These are phyloP conservation scores for Vimba vimba DNA, from an alignment of 2,113 vertebrate genomes.

Conservation along the genomic window DNA sequence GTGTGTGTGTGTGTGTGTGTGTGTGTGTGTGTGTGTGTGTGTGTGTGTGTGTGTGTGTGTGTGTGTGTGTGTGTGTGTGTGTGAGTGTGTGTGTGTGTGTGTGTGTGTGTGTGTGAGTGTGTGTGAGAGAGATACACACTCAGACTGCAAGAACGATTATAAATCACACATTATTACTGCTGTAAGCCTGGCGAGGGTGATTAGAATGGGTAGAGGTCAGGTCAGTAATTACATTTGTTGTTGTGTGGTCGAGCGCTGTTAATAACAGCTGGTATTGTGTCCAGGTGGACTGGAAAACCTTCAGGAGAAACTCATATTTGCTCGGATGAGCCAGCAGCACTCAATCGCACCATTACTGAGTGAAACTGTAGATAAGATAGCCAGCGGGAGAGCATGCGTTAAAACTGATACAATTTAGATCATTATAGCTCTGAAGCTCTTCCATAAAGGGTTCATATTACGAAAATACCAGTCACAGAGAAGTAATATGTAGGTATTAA, in stretches of 20 bases:
- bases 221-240: slow-evolving; percentile 59
- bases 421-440: not conserved
- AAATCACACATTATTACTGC: slow-evolving; percentile 63
- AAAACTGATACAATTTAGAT: slow-evolving; percentile 4
- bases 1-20: not conserved
- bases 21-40: not conserved
- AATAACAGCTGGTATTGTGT: slow-evolving; percentile 49
- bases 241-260: slow-evolving; percentile 29
- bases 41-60: not conserved
- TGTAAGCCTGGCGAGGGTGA: slow-evolving; percentile 49
- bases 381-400: not conserved
- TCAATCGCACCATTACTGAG: not conserved
- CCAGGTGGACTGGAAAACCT: slow-evolving; percentile 51
- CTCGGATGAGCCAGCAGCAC: not conserved
- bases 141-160: slow-evolving; percentile 54
- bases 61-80: not conserved
- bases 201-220: slow-evolving; percentile 52
- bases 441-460: not conserved
- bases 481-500: not conserved
- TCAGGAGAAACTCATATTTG: slow-evolving; percentile 28
- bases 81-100: not conserved
- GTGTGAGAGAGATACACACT: too few species aligned
- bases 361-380: not conserved
- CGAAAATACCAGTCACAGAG: not conserved
- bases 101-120: not conserved